Base-by-base conservation (phyloP, 2,797 vertebrate genomes). In the Darevskia mixta region DNA sequence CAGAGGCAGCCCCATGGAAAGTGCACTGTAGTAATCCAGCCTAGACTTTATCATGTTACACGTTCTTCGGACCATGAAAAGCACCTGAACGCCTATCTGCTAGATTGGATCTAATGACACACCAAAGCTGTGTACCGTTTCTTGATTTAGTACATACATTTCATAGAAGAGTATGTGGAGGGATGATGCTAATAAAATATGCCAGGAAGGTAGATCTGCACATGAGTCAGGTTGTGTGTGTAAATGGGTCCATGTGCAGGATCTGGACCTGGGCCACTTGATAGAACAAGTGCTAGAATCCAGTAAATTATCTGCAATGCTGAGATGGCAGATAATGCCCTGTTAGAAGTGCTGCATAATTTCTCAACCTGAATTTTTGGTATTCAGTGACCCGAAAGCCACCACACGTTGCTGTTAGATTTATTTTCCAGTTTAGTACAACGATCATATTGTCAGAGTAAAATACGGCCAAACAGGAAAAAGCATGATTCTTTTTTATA, bases 351-450 rank as follows among this genome's bases (percentile, higher is more conserved):
- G 64, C 27, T 85, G 23, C 72, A 35, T 71, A 89, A 79, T 90
- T 90, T 93, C 79, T 69, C 8, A 29, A 87, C 87, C 92, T 91
- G 79, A 27, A 23, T n/a, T 90, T 72, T 89, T 76, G 86, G 29
- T 81, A 89, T 58, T 72, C 43, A 86, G 20, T 89, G 80, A 85
- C 87, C 38, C 87, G 76, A 92, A 92, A 82, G 66, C 71, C 85
- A 79, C 89, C 75, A 84, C 69, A 87, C 38, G 61, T 17, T 89
- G 55, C 3, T 87, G 4, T 75, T 83, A 64, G 3, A 73, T 77
- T 45, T 32, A 64, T 92, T 15, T n/a, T 86, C 75, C 73, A 38
- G 23, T 91, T 91, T 66, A 90, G 82, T 90, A 90, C 78, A 86
- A 64, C 80, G 10, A 85, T 5, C 29, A 32, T 82, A 1, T 1